Base-by-base conservation (phyloP, 1,140 invertebrate genomes). In the Steinernema feltiae region DNA sequence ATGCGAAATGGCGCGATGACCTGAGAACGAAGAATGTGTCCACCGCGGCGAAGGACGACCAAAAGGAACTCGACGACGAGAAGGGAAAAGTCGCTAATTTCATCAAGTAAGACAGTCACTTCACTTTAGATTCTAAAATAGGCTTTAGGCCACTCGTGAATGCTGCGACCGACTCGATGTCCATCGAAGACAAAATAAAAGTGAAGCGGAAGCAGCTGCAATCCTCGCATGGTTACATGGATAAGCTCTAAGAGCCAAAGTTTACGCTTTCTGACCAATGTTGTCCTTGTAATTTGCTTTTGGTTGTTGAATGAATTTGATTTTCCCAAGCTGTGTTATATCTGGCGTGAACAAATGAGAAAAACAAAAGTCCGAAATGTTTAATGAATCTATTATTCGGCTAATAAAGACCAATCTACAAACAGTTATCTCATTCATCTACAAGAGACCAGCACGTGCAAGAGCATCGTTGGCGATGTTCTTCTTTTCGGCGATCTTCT, bases 391-490 rank as follows among this genome's bases (percentile, higher is more conserved):
- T 63, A 63, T 63, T 63, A 63, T 63, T 63, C 53, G 53, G 53
- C 53, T 63, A 17, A 63, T n/a, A n/a, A n/a, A 3, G 24, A 63
- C 7, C 53, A 63, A 63, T 63, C 53, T 63, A 63, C 53, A 63
- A 63, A 63, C 15, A 63, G 53, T 15, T 21, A 63, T 63, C 24
- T 63, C 3, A 21, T 27, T 27, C 2, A 63, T 63, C 75, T 75
- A 75, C 29, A 35, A 82, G 32, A 80, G 73, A 30, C 82, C 80
- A 41, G 74, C 78, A 17, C 82, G 80, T 12, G 82, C 79, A 24
- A 82, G 72, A 24, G 80, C 80, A 70, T 84, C 80, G 32, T 82
- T 70, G 63, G 76, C 46, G 24, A 74, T 79, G 70, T 80, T 73
- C 31, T 80, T 46, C 79, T 80, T 80, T 76, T 71, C 27, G 15